Evolutionary conservation across 2,888 invertebrate species (phyloP), one percentile per base, ranked within the genome.

Genomic region (Drosophila macrothrix): DNA sequence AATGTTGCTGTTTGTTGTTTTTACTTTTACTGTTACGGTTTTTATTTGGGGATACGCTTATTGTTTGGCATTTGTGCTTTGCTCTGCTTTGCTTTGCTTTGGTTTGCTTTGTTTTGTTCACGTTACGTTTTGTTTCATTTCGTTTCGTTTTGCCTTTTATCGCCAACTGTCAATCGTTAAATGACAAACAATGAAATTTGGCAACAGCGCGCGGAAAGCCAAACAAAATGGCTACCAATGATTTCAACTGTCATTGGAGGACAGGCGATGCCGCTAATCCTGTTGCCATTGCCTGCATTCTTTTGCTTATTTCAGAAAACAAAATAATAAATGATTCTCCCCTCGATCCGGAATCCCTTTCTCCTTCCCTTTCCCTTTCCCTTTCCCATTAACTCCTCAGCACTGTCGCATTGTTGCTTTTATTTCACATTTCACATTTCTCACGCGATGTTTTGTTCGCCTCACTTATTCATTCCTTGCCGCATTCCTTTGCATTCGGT

Each of bases 121-220:
- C 46, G 19, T 59, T 71, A 41, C 53, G 61, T 65, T 66, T 67
- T 43, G 61, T 71, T 71, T 75, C 73, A 46, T 65, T 77, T 76
- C 60, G 39, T 69, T 67, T 55, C 33, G 55, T 60, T 49, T 41
- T 31, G 16, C 14, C 52, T 49, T 71, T 85, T 86, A 88, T 90
- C 90, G 76, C 70, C 70, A 78, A 70, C 88, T 88, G 90, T 90
- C 90, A 88, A 88, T 88, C 88, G 90, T 77, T 90, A 84, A 90
- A 84, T 84, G 88, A 86, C 90, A 90, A 86, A 90, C 88, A 90
- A 84, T 86, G 89, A 86, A 90, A 86, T 83, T 82, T 71, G 90
- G 69, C 84, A 74, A 76, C 74, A 64, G 63, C 46, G 69, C 61
- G 50, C 55, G 54, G 63, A 54, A 60, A 55, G 59, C 62, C 65